Base-by-base conservation (phyloP, 2,888 invertebrate species). In the Schizaphis graminum region DNA sequence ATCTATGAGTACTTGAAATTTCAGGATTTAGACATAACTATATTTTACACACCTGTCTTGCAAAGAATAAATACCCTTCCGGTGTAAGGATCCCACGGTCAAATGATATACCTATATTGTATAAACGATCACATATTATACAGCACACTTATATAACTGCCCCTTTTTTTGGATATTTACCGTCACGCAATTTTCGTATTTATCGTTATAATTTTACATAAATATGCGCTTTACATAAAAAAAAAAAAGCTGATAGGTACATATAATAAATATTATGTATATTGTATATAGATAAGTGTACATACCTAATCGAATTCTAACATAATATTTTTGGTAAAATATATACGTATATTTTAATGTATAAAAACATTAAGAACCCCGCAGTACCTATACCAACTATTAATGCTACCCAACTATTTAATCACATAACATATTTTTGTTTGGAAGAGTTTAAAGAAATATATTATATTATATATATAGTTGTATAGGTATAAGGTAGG, bases 141-240 rank as follows among this genome's bases (percentile, higher is more conserved):
- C 77, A 24, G n/a, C 57, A 47, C 57, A 57, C 41, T 49, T 88
- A 7, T 56, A 24, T 47, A 85, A 56, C 57, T 56, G 41, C n/a
- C 84, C n/a, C 41, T 28, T 41, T 86, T 85, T 57, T 86, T n/a
- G 47, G 24, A 91, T 49, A 49, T 56, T 49, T 13, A 35, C 24
- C 16, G 86, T 91, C 91, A 57, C 91, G 91, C 91, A 57, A 91
- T 91, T 85, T 57, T 91, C 57, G 90, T 91, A 44, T 91, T 91
- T 77, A 77, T 91, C 90, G 67, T 49, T 91, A n/a, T 77, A 89
- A 57, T 89, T 57, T 41, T 57, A 89, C 26, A 49, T 47, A 61
- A 28, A 41, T 16, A 56, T 28, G 91, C 26, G 49, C 13, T 89
- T 53, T 41, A 44, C 47, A 86, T 7, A 28, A 47, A 86, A 47